Evolutionary conservation across 1,140 invertebrate species (phyloP).

Genomic region (Carposina sasakii): DNA sequence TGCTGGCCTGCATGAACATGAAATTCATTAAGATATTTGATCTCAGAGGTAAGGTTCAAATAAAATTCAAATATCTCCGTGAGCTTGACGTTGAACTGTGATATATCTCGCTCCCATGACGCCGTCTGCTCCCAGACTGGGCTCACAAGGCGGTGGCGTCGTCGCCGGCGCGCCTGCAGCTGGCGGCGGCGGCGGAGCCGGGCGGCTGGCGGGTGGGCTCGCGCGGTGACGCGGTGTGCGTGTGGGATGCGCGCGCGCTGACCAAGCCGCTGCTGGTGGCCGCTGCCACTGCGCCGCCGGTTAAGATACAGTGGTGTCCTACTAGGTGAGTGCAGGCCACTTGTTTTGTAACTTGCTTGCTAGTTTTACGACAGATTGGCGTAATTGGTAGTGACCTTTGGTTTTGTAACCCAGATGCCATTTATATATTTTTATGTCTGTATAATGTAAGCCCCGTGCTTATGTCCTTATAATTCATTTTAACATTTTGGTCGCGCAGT

Average conservation of each 20-base stretch:
- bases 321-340: constrained; percentile 86
- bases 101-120: too few species aligned
- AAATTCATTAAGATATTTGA: constrained; percentile 94
- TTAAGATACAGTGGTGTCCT: constrained; percentile 90
- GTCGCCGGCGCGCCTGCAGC: constrained; percentile 87
- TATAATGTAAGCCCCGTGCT: too few species aligned
- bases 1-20: constrained; percentile 90
- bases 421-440: too few species aligned
- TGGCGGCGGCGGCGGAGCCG: constrained; percentile 85
- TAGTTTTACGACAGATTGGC: too few species aligned
- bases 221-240: constrained; percentile 84
- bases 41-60: constrained; percentile 81
- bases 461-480: too few species aligned
- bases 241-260: constrained; percentile 93
- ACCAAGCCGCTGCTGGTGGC: constrained; percentile 87
- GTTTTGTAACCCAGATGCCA: too few species aligned
- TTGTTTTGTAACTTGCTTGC: too few species aligned
- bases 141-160: constrained; percentile 79
- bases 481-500: too few species aligned
- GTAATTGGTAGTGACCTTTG: too few species aligned
- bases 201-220: constrained; percentile 87
- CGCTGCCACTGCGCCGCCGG: constrained; percentile 80
- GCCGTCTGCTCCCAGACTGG: too few species aligned
- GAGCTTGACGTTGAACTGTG: too few species aligned
- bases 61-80: neutral